Percentiles rank a stretch among this genome's conserved stretches.
Conservation (phyloP, 2,113 vertebrate species). For the Mesembrinibis cayennensis region DNA sequence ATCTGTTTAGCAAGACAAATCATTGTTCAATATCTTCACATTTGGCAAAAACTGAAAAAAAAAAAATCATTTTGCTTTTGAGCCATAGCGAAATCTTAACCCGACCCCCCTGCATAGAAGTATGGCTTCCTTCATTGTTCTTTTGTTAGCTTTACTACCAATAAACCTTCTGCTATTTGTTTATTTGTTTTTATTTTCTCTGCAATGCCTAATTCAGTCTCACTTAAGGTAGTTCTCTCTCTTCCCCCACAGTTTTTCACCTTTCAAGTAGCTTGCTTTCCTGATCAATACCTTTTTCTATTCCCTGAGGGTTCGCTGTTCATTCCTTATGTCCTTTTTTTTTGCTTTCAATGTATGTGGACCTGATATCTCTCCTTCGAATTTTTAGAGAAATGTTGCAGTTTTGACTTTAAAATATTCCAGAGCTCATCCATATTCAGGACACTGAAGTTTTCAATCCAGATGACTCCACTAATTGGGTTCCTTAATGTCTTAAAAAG, state of each 20-base stretch:
- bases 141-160: not conserved
- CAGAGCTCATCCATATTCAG: not conserved
- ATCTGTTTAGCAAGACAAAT: not conserved
- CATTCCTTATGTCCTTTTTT: not conserved
- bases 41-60: not conserved
- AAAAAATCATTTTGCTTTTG: not conserved
- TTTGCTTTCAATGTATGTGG: not conserved
- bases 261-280: not conserved
- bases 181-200: not conserved
- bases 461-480: not conserved
- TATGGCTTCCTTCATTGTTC: not conserved
- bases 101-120: accelerated
- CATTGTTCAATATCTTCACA: not conserved
- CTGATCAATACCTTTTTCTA: not conserved
- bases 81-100: not conserved
- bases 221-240: not conserved
- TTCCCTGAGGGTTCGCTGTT: not conserved
- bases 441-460: not conserved
- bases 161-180: not conserved
- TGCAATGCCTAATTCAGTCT: not conserved
- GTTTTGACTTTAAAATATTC: not conserved
- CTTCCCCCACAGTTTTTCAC: not conserved
- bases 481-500: not conserved
- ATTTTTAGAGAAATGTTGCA: not conserved
- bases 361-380: not conserved